phyloP scores from a whole-genome alignment of 2,113 vertebrate genomes.

The Burhinus bistriatus region DNA sequence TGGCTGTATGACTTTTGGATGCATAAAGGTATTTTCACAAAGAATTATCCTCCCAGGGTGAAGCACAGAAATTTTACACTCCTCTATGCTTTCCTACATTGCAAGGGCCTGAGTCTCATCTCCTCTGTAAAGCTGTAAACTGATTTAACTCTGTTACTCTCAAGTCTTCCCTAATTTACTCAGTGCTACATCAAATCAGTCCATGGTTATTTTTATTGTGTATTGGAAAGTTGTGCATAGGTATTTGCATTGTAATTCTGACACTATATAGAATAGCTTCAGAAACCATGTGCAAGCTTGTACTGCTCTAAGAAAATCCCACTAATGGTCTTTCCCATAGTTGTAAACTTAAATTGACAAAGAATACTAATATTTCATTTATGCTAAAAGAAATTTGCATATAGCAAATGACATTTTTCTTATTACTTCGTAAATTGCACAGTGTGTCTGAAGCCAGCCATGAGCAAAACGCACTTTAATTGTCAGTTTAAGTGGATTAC shows the following conservation, averaged over 20 bases:
- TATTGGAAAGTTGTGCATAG: neutral
- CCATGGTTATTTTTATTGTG: neutral
- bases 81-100: neutral
- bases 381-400: neutral
- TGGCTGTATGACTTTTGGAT: fast-evolving
- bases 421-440: slow-evolving; percentile 33
- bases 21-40: neutral
- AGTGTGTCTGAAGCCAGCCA: neutral
- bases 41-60: neutral
- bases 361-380: slow-evolving; percentile 29
- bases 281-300: neutral
- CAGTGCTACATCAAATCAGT: neutral
- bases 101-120: neutral
- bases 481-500: slow-evolving; percentile 38
- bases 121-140: neutral
- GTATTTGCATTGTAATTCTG: neutral
- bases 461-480: slow-evolving; percentile 24
- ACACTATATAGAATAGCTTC: neutral
- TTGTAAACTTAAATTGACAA: slow-evolving; percentile 8
- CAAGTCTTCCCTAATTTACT: neutral
- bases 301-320: neutral
- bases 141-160: neutral
- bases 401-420: neutral
- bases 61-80: neutral
- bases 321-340: neutral